Conservation (phyloP, 2,113 vertebrate genomes). For the Clarias gariepinus region DNA sequence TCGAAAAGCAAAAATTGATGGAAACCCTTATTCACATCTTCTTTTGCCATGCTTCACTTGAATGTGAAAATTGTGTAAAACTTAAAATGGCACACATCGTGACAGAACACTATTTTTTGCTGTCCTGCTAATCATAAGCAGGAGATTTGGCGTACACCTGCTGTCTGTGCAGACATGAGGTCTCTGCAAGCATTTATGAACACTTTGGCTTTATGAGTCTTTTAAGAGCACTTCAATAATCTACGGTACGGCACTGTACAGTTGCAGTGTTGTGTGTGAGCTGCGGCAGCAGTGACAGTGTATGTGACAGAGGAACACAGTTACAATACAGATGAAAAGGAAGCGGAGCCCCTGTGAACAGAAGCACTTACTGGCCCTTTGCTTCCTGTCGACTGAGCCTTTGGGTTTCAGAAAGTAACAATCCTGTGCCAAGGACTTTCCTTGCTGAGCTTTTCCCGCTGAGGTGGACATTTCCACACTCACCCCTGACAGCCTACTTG, state of each 20-base stretch:
- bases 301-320: constrained; percentile 18
- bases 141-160: not conserved
- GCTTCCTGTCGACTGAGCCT: constrained; percentile 64
- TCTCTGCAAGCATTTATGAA: constrained; percentile 19
- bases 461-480: constrained; percentile 65
- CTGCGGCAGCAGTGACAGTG: not conserved
- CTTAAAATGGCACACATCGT: not conserved
- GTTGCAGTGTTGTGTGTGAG: constrained; percentile 2
- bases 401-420: constrained; percentile 39
- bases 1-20: not conserved
- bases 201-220: not conserved
- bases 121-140: not conserved
- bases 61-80: not conserved
- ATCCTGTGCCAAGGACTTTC: constrained; percentile 59
- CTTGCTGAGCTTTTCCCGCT: constrained; percentile 63
- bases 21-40: not conserved
- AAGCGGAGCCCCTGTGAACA: constrained; percentile 59
- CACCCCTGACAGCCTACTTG: constrained; percentile 42
- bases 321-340: constrained; percentile 48
- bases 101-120: not conserved
- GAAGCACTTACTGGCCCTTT: constrained; percentile 54
- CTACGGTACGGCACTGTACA: not conserved
- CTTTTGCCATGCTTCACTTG: not conserved
- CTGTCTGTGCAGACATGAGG: not conserved
- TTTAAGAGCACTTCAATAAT: constrained; percentile 28